phyloP scores from a whole-genome alignment of 2,888 invertebrate species.

The Epinotia bilunana region DNA sequence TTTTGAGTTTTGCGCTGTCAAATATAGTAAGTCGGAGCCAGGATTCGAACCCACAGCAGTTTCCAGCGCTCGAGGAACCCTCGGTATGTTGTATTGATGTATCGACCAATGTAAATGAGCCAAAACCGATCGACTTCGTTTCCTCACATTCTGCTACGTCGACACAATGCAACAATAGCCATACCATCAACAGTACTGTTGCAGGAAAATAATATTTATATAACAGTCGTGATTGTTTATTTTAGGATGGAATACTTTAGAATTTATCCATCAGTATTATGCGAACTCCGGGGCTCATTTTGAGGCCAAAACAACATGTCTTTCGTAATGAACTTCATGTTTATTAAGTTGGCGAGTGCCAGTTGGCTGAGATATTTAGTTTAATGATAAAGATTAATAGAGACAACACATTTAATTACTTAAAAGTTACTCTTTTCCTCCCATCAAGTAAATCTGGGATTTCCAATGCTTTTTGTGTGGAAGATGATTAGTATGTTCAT shows the following conservation, averaged over 20 bases:
- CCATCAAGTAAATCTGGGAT: no score
- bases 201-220: conserved; percentile 39
- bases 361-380: conserved; percentile 35
- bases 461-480: no score
- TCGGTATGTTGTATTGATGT: neutral
- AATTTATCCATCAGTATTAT: conserved; percentile 32
- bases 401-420: neutral
- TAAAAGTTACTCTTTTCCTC: neutral
- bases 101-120: neutral
- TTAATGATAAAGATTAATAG: conserved; percentile 10
- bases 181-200: conserved; percentile 36
- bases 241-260: conserved; percentile 30
- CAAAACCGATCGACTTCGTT: conserved; percentile 42
- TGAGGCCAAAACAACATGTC: conserved; percentile 41
- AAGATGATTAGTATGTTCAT: no score
- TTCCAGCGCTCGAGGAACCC: neutral
- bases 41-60: no score
- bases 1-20: neutral
- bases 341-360: conserved; percentile 41
- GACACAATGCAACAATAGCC: conserved; percentile 46
- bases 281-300: conserved; percentile 29
- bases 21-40: neutral
- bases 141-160: conserved; percentile 50
- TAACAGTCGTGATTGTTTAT: conserved; percentile 37
- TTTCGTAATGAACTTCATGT: conserved; percentile 40